These are phyloP conservation scores for Felis chaus DNA, from an alignment of 2,113 vertebrate species.

Conservation along the genomic window DNA sequence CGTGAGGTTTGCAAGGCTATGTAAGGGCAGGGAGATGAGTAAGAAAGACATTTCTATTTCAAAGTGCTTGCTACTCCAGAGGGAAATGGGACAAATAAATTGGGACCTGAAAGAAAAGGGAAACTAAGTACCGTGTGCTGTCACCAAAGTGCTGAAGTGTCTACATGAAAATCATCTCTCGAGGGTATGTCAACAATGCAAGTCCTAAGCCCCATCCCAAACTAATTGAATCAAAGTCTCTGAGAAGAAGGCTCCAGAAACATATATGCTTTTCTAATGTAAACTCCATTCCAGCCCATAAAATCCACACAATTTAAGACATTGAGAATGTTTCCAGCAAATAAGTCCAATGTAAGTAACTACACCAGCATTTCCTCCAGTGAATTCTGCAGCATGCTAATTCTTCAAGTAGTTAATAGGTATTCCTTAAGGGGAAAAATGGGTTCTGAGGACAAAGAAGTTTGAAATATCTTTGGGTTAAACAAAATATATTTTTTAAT, in stretches of 20 bases:
- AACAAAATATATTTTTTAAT: slow-evolving; percentile 1
- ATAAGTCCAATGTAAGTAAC: neutral
- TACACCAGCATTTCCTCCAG: neutral
- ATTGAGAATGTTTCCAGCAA: neutral
- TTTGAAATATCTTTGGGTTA: neutral
- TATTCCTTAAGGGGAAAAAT: neutral
- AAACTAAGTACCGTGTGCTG: neutral
- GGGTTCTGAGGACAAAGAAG: neutral
- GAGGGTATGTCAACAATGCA: neutral
- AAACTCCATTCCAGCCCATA: neutral
- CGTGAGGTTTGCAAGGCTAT: neutral
- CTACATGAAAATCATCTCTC: neutral
- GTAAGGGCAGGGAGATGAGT: neutral
- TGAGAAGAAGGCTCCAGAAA: neutral
- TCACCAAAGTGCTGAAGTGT: neutral
- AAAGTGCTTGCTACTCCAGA: neutral
- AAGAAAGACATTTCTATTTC: neutral
- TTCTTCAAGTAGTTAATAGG: neutral
- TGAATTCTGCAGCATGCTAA: neutral
- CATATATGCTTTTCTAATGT: neutral
- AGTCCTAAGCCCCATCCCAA: neutral
- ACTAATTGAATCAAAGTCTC: neutral
- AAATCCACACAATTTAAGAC: neutral
- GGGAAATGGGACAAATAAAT: neutral
- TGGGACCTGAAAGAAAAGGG: neutral